Evolutionary conservation across 2,113 vertebrate genomes (phyloP).

Genomic region (Dipodomys ordii): DNA sequence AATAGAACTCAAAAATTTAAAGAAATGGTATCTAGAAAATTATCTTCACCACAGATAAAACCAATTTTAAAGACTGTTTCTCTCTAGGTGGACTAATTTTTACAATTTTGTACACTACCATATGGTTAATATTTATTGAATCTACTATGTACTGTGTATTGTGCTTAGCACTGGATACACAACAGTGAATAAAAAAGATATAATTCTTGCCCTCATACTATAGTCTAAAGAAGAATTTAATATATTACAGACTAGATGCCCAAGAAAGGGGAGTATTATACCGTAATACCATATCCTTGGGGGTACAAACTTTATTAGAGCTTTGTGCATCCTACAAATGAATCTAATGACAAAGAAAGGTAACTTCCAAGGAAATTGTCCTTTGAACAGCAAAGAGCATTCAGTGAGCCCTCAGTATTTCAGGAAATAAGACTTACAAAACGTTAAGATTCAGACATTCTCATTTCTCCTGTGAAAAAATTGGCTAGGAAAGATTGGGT

Average conservation of each 20-base stretch:
- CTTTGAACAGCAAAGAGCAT: slow-evolving; percentile 25
- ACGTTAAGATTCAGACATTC: slow-evolving; percentile 36
- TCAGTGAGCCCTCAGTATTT: slow-evolving; percentile 44
- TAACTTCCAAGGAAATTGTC: slow-evolving; percentile 27
- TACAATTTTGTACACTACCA: not conserved
- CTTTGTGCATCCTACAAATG: slow-evolving; percentile 25
- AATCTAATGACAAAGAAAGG: slow-evolving; percentile 54
- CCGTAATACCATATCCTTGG: slow-evolving; percentile 6
- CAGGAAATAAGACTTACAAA: slow-evolving; percentile 31
- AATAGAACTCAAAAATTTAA: slow-evolving; percentile 27
- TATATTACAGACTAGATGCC: slow-evolving; percentile 27
- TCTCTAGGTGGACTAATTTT: slow-evolving; percentile 44
- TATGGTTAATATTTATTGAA: slow-evolving; percentile 44
- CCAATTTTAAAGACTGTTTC: slow-evolving; percentile 21
- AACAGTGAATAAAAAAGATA: slow-evolving; percentile 5
- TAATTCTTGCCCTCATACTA: slow-evolving; percentile 51
- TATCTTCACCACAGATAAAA: slow-evolving; percentile 50
- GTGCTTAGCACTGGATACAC: slow-evolving; percentile 34
- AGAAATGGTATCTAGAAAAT: slow-evolving; percentile 38
- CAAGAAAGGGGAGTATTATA: slow-evolving; percentile 46
- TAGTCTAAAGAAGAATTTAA: not conserved
- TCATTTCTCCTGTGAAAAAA: slow-evolving; percentile 47
- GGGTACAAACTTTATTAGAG: slow-evolving; percentile 1
- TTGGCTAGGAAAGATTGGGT: not conserved
- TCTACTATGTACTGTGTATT: not conserved